These are phyloP conservation scores for Dolichopus griseipennis DNA, from an alignment of 2,888 invertebrate genomes.

Conservation along the genomic window DNA sequence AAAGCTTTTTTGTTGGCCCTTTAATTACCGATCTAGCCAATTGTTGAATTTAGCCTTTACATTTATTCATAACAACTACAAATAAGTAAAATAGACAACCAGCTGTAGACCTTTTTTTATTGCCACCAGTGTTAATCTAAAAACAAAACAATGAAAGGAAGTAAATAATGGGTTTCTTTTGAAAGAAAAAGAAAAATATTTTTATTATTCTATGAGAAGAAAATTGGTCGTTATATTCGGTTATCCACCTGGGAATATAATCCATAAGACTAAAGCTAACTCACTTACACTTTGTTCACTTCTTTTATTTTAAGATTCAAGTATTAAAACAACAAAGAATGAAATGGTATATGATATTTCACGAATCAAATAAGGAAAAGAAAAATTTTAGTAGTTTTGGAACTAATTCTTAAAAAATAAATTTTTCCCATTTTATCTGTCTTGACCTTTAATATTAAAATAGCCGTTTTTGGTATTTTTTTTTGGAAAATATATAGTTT, in stretches of 20 bases:
- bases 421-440: not conserved
- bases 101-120: too few species aligned
- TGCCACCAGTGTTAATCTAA: too few species aligned
- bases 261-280: not conserved
- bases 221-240: constrained; percentile 4
- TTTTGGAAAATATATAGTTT: not conserved
- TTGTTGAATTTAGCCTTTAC: too few species aligned
- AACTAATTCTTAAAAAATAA: not conserved
- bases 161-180: not conserved
- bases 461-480: not conserved
- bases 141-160: not conserved
- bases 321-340: too few species aligned
- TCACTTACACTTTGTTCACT: not conserved
- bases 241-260: constrained; percentile 9
- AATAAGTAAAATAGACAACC: too few species aligned
- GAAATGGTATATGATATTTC: not conserved
- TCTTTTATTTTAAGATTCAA: too few species aligned
- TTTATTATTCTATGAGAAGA: not conserved
- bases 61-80: too few species aligned
- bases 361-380: not conserved
- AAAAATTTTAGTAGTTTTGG: not conserved
- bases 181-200: not conserved
- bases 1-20: too few species aligned
- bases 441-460: not conserved
- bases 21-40: too few species aligned